Percentiles rank a stretch among this genome's conserved stretches.
phyloP scores from a whole-genome alignment of 2,888 invertebrate species.

The Seira musarum region DNA sequence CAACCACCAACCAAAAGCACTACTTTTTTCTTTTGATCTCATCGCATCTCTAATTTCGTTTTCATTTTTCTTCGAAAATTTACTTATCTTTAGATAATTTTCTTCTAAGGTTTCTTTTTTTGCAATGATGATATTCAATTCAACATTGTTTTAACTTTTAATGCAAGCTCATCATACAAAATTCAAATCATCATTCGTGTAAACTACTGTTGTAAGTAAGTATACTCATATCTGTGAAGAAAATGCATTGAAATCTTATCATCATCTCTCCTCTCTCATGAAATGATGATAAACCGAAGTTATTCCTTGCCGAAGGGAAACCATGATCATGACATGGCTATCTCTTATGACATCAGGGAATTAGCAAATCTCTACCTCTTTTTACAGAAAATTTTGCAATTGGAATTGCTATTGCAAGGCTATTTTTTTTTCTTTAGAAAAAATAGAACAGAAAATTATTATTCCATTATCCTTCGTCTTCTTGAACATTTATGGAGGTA shows the following conservation, averaged over 20 bases:
- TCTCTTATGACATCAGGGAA: too few species aligned
- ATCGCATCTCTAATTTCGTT: conserved; percentile 4
- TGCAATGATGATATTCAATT: neutral
- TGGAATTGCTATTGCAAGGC: conserved; percentile 3
- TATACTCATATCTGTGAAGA: neutral
- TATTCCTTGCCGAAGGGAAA: conserved; percentile 4
- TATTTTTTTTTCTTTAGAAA: neutral
- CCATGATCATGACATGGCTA: neutral
- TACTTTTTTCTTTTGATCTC: neutral
- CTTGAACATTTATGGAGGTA: neutral
- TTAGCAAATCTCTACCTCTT: too few species aligned
- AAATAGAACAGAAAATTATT: neutral
- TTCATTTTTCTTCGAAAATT: neutral
- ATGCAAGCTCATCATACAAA: too few species aligned
- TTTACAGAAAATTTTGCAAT: too few species aligned
- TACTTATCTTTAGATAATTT: neutral
- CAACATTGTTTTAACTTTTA: too few species aligned
- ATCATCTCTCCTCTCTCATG: neutral
- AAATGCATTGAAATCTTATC: neutral
- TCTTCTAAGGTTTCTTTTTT: neutral
- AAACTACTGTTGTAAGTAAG: too few species aligned
- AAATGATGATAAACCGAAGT: conserved; percentile 8
- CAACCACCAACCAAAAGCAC: neutral
- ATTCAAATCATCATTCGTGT: too few species aligned
- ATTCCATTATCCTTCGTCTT: neutral